Base-by-base conservation (phyloP, 2,797 vertebrate genomes). In the Novumbra hubbsi region DNA sequence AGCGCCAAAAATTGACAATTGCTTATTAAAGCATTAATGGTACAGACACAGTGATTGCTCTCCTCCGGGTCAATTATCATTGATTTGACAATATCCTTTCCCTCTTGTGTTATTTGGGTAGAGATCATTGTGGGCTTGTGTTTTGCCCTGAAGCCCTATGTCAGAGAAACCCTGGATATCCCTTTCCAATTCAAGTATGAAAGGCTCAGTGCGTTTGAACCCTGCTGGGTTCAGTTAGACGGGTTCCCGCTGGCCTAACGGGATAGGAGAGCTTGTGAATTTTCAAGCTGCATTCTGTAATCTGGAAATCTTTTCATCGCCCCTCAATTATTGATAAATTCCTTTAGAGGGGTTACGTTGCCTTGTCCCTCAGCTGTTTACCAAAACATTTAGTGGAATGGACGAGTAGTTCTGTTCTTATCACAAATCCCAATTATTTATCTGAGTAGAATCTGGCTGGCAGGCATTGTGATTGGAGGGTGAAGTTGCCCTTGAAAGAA, bases 1-100 rank as follows among this genome's bases (percentile, higher is more conserved):
- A 85, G 62, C 68, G 34, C 67, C 68, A 69, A 81, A 86, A 89
- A 90, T 88, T 87, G 84, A 86, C 86, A 80, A 82, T 82, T 78
- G 78, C 88, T 87, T 88, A 90, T 90, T 89, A 89, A 90, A 90
- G 84, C 82, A 83, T 83, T 90, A 81, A 90, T 88, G 83, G 83
- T 82, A 78, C 79, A 75, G 77, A 81, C 73, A 80, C 73, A 73
- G 79, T 75, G 84, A 89, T 84, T 84, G 81, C 73, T 68, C 76
- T 87, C 78, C 86, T 88, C 81, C 60, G 73, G 85, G 86, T 89
- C 87, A 87, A 85, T 91, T 91, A 87, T 87, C 86, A 79, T 75
- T 64, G 57, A 78, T 80, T 82, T 83, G 80, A 84, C 83, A 77
- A 79, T 78, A 73, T 81, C 69, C 74, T 76, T 68, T 70, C 68